Evolutionary conservation across 2,113 vertebrate species (phyloP).

Genomic region (Recurvirostra avosetta): DNA sequence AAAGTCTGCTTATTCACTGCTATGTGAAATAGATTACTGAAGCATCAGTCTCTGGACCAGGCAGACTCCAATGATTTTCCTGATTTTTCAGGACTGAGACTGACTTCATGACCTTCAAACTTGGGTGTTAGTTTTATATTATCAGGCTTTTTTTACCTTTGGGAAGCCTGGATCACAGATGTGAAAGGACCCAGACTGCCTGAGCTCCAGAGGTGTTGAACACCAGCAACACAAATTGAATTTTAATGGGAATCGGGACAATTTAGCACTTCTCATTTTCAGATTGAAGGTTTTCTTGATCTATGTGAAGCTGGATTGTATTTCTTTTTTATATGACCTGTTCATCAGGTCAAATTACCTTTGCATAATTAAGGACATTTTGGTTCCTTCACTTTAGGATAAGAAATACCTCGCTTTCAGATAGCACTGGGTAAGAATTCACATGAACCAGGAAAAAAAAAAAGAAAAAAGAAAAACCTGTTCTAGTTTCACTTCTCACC

Average conservation of each 20-base stretch:
- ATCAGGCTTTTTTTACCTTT: neutral
- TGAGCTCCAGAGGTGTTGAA: neutral
- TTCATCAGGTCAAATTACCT: neutral
- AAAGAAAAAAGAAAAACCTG: neutral
- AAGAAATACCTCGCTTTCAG: neutral
- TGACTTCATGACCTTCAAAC: neutral
- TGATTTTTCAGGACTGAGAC: neutral
- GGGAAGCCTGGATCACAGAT: neutral
- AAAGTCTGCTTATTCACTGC: neutral
- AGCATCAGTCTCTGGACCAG: neutral
- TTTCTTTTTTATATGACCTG: neutral
- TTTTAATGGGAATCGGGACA: neutral
- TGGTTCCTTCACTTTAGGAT: neutral
- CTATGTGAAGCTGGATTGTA: neutral
- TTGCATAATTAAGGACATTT: neutral
- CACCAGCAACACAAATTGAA: neutral
- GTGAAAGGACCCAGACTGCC: neutral
- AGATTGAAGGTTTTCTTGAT: neutral
- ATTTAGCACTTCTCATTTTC: neutral
- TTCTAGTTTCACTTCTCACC: conserved; percentile 16
- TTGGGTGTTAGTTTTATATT: neutral
- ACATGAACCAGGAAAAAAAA: neutral
- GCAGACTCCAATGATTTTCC: neutral
- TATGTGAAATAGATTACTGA: neutral
- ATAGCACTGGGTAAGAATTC: neutral